These are phyloP conservation scores for Byasa hedistus DNA, from an alignment of 2,888 invertebrate genomes.

Conservation along the genomic window DNA sequence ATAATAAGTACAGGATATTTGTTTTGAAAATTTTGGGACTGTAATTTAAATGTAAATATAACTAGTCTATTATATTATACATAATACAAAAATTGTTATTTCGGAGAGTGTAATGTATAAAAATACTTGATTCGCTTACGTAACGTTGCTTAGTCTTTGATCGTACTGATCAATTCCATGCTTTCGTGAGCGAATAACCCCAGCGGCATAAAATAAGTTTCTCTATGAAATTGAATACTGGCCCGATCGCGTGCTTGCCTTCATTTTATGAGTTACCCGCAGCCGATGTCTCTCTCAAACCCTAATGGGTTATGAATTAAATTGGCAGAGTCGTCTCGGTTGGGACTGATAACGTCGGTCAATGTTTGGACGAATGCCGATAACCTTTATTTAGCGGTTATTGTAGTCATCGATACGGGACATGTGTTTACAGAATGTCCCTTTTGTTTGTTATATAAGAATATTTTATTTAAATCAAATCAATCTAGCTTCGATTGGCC, in stretches of 20 bases:
- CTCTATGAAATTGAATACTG: conserved; percentile 72
- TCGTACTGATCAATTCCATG: conserved; percentile 54
- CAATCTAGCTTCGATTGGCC: not conserved
- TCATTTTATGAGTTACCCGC: conserved; percentile 57
- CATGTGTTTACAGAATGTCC: conserved; percentile 41
- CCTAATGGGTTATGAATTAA: conserved; percentile 61
- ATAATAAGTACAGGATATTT: no score
- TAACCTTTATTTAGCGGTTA: conserved; percentile 56
- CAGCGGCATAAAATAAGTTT: conserved; percentile 66
- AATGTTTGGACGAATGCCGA: conserved; percentile 53
- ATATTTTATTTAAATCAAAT: not conserved
- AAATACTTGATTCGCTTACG: not conserved
- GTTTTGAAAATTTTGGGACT: no score
- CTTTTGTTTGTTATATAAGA: conserved; percentile 18
- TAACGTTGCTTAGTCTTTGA: conserved; percentile 36
- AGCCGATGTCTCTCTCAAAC: conserved; percentile 65
- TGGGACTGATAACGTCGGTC: conserved; percentile 52
- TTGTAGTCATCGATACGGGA: conserved; percentile 49
- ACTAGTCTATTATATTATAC: not conserved
- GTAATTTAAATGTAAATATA: no score
- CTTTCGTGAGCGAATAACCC: conserved; percentile 58
- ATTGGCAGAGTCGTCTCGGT: conserved; percentile 61
- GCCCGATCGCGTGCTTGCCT: conserved; percentile 59
- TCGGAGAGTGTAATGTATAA: not conserved
- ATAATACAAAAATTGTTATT: conserved; percentile 16